These are phyloP conservation scores for Branchipolynoe longqiensis DNA, from an alignment of 2,888 invertebrate species.

Conservation along the genomic window DNA sequence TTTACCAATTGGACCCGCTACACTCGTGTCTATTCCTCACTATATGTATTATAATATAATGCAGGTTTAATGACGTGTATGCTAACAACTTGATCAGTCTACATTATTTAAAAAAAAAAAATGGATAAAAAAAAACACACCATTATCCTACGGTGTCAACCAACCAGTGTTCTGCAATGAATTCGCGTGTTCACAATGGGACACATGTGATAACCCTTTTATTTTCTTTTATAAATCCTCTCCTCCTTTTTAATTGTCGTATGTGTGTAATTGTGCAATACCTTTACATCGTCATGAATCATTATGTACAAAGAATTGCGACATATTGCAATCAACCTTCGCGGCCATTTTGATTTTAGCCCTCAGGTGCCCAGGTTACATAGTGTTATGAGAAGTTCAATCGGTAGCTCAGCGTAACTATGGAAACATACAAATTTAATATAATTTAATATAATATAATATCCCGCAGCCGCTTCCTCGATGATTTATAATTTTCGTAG, in stretches of 20 bases:
- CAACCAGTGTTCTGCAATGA: constrained; percentile 23
- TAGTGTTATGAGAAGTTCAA: no score
- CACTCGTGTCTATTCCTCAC: constrained; percentile 25
- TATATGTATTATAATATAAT: constrained; percentile 28
- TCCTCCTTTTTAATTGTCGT: no score
- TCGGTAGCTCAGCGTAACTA: no score
- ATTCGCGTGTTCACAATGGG: background rate
- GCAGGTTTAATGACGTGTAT: constrained; percentile 18
- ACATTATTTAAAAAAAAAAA: no score
- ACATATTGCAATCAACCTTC: background rate
- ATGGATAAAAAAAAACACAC: no score
- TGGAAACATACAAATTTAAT: no score
- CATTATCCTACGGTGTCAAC: constrained; percentile 6
- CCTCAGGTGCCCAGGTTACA: no score
- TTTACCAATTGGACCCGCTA: constrained; percentile 28
- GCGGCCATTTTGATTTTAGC: background rate
- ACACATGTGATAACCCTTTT: constrained; percentile 4
- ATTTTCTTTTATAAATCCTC: no score
- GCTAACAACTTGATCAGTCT: constrained; percentile 29
- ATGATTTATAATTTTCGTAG: no score
- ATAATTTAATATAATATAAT: no score
- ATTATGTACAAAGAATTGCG: constrained; percentile 18
- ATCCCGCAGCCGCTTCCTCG: no score
- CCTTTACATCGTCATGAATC: background rate
- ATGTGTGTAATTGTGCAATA: constrained; percentile 9